These are phyloP conservation scores for Celastrina argiolus DNA, from an alignment of 2,888 invertebrate genomes.

Conservation along the genomic window DNA sequence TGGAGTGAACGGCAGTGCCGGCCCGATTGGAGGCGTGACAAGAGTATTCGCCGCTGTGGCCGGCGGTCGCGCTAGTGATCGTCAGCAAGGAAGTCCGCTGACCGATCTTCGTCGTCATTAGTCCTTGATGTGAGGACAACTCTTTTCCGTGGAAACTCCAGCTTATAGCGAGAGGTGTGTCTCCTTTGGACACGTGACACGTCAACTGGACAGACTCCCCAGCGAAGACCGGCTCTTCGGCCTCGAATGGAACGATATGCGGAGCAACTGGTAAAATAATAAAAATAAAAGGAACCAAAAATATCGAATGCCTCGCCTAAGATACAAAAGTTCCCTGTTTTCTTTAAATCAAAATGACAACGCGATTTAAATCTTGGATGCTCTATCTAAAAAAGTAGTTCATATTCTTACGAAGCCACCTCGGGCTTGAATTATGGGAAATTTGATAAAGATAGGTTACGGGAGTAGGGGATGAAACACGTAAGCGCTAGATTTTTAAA, in stretches of 20 bases:
- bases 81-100: constrained; percentile 81
- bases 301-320: constrained; percentile 55
- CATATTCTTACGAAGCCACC: constrained; percentile 78
- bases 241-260: constrained; percentile 80
- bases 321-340: constrained; percentile 42
- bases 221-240: constrained; percentile 80
- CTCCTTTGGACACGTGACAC: constrained; percentile 82
- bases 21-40: constrained; percentile 83
- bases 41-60: constrained; percentile 84
- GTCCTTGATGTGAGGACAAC: constrained; percentile 73
- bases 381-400: background rate
- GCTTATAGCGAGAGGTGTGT: constrained; percentile 83
- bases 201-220: constrained; percentile 80
- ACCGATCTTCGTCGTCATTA: constrained; percentile 78
- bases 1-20: constrained; percentile 79
- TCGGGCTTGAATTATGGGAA: constrained; percentile 41
- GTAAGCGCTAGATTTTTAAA: constrained; percentile 52
- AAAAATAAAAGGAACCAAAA: constrained; percentile 34
- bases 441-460: background rate
- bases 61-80: constrained; percentile 80
- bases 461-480: constrained; percentile 35
- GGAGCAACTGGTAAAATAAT: constrained; percentile 58
- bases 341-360: background rate
- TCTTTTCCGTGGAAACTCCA: constrained; percentile 85
- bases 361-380: background rate